phyloP scores from a whole-genome alignment of 1,140 invertebrate genomes.

The Nautilus pompilius region DNA sequence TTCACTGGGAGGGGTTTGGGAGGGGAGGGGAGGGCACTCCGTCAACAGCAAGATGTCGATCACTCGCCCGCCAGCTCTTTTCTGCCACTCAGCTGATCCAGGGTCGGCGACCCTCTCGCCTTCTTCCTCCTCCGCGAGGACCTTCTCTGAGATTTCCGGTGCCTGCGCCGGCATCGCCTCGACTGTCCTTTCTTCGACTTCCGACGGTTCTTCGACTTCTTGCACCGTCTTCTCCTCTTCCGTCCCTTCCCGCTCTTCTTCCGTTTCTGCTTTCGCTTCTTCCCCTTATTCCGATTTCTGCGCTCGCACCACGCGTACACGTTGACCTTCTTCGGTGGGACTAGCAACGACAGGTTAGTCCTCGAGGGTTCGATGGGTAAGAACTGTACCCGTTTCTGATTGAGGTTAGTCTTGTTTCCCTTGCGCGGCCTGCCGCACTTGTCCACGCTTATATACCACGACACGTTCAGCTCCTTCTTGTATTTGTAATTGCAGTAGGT shows the following conservation, averaged over 20 bases:
- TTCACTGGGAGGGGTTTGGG: too few species aligned
- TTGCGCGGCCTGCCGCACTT: not conserved
- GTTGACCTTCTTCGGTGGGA: not conserved
- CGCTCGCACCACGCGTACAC: not conserved
- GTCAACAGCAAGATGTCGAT: too few species aligned
- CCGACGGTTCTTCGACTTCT: too few species aligned
- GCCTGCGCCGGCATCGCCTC: too few species aligned
- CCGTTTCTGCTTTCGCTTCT: not conserved
- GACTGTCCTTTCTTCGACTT: too few species aligned
- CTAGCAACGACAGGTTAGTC: not conserved
- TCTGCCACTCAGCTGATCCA: too few species aligned
- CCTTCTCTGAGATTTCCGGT: too few species aligned
- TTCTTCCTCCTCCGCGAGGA: too few species aligned
- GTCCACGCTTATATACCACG: slow-evolving; percentile 1
- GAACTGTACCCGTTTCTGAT: not conserved
- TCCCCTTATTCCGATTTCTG: not conserved
- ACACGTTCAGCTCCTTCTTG: not conserved
- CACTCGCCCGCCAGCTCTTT: too few species aligned
- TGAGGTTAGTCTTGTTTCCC: not conserved
- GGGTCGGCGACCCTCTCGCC: too few species aligned
- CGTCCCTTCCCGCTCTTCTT: not conserved
- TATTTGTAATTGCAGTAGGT: not conserved
- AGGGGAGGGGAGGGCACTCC: too few species aligned
- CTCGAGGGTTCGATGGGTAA: not conserved
- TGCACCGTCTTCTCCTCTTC: not conserved